These are phyloP conservation scores for Metacarcinus magister DNA, from an alignment of 2,888 invertebrate species.

Conservation along the genomic window DNA sequence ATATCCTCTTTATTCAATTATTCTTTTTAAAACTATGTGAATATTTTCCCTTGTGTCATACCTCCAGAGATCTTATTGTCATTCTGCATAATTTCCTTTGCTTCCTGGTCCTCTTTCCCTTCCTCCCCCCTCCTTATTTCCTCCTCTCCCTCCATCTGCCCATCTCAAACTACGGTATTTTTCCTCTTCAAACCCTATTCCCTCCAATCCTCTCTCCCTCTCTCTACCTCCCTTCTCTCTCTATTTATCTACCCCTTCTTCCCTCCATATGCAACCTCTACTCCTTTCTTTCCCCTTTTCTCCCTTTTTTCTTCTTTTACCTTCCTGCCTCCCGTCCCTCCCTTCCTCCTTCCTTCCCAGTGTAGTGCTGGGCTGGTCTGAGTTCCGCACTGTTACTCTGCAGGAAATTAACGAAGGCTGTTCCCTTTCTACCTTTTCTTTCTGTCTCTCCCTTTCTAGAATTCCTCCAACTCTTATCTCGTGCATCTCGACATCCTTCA, in stretches of 20 bases:
- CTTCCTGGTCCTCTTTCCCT: neutral
- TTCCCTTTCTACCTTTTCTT: neutral
- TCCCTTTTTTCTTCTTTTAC: neutral
- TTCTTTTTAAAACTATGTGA: neutral
- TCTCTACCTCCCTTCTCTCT: neutral
- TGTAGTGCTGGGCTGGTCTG: neutral
- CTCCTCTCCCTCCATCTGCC: neutral
- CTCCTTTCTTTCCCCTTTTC: neutral
- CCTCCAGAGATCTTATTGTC: neutral
- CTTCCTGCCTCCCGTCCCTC: neutral
- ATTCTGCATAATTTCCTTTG: neutral
- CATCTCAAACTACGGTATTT: neutral
- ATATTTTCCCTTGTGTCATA: neutral
- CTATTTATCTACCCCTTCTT: neutral
- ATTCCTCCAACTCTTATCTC: neutral
- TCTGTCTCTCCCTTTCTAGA: neutral
- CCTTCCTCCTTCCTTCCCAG: neutral
- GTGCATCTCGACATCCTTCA: neutral
- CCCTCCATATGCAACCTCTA: neutral
- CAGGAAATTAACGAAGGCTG: neutral
- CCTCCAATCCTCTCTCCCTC: neutral
- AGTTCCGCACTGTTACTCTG: conserved; percentile 41
- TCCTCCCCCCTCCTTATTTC: neutral
- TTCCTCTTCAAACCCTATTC: neutral
- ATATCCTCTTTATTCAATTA: neutral